phyloP scores from a whole-genome alignment of 2,113 vertebrate genomes.

The Cryptomyrus ogoouensis region DNA sequence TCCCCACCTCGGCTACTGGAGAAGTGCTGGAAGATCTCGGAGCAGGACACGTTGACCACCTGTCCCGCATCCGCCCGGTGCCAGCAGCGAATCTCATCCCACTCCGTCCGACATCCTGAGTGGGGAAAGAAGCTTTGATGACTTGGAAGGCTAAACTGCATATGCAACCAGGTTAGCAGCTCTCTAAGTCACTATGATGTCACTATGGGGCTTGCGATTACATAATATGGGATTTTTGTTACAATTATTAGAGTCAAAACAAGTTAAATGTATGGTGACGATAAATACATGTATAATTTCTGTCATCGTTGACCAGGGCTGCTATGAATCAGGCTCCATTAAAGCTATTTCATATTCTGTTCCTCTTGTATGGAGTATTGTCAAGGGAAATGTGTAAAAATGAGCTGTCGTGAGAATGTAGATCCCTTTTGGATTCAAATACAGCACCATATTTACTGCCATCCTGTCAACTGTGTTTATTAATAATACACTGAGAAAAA shows the following conservation, averaged over 20 bases:
- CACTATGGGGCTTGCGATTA: background rate
- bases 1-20: slow-evolving; percentile 59
- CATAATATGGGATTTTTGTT: background rate
- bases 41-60: slow-evolving; percentile 60
- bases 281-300: background rate
- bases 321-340: background rate
- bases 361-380: background rate
- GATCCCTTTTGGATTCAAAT: background rate
- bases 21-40: slow-evolving; percentile 59
- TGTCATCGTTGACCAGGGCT: background rate
- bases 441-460: background rate
- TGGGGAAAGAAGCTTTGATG: background rate
- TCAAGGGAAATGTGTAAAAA: background rate
- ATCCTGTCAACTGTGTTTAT: slow-evolving; percentile 5
- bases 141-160: background rate
- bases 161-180: background rate
- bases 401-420: background rate
- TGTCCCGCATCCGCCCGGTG: slow-evolving; percentile 52
- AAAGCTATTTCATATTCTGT: background rate
- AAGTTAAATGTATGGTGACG: background rate
- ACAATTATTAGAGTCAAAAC: background rate
- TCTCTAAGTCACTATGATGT: background rate
- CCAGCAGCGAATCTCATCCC: slow-evolving; percentile 67
- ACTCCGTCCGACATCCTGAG: slow-evolving; percentile 59
- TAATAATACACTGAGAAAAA: background rate